These are phyloP conservation scores for Acipenser transmontanus DNA, from an alignment of 2,797 vertebrate genomes.

Conservation along the genomic window DNA sequence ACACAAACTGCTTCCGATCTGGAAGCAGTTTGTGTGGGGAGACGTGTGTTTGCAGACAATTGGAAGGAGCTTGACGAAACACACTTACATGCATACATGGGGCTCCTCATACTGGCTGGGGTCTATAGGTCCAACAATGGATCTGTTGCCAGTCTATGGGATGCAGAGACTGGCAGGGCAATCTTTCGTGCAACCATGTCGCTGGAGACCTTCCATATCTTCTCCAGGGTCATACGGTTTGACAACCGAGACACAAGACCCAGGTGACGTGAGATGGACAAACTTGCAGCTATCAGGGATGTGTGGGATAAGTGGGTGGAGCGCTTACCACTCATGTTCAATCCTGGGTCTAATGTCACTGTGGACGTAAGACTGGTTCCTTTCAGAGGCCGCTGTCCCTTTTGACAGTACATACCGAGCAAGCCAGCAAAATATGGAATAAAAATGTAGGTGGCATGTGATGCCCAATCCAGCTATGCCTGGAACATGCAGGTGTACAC, in stretches of 20 bases:
- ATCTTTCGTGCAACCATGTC: slow-evolving; percentile 25
- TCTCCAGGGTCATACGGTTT: slow-evolving; percentile 14
- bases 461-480: slow-evolving; percentile 19
- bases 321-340: slow-evolving; percentile 16
- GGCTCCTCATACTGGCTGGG: slow-evolving; percentile 14
- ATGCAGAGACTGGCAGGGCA: slow-evolving; percentile 14
- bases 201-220: neutral
- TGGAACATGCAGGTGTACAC: slow-evolving; percentile 32
- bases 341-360: slow-evolving; percentile 18
- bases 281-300: slow-evolving; percentile 15
- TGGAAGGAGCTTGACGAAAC: slow-evolving; percentile 18
- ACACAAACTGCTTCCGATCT: too few species aligned
- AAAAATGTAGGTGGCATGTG: slow-evolving; percentile 20
- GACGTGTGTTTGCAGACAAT: neutral
- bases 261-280: neutral
- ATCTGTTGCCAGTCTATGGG: slow-evolving; percentile 16
- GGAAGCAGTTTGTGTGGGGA: too few species aligned
- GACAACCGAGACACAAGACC: neutral
- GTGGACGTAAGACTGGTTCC: slow-evolving; percentile 20
- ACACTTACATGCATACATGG: slow-evolving; percentile 17
- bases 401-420: slow-evolving; percentile 24
- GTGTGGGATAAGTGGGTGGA: slow-evolving; percentile 21
- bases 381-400: slow-evolving; percentile 23
- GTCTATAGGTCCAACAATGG: slow-evolving; percentile 24
- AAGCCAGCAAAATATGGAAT: slow-evolving; percentile 22